Evolutionary conservation across 2,113 vertebrate species (phyloP), one percentile per base, ranked within the genome.

Genomic region (Nannobrachium achirus): DNA sequence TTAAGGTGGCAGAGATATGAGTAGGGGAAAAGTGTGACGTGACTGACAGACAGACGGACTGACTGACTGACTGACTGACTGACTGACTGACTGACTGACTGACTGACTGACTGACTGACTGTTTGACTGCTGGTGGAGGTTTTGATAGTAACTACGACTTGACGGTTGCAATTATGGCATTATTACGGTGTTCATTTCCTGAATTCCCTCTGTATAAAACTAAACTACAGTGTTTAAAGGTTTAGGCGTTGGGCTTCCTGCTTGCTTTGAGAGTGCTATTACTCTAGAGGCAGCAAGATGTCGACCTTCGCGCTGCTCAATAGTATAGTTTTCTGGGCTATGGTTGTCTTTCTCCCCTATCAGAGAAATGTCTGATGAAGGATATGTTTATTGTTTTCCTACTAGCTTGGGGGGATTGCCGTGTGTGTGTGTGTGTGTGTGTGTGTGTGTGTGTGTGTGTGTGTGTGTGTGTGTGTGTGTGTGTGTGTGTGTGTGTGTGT

Each of bases 341-440:
- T 75, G 56, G 49, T 8, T 38, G 51, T 53, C 7, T 20, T 19
- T 33, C 25, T 33, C 6, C 25, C 25, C 19, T 25, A 20, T 71
- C 8, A 48, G 33, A 33, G 0, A 40, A 13, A n/a, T 19, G 2
- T 19, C 13, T 44, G 19, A 0, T 14, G 44, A 45, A 1, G 46
- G 44, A 48, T 6, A 62, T 53, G 41, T 51, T 10, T 64, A 55
- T 59, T 13, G 4, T 16, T 49, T 59, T 0, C 57, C 16, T 18
- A 42, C 44, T 33, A 9, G 41, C 53, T 18, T 4, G 52, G 71
- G 11, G 10, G 45, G 10, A 33, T 33, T 33, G 25, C 25, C 25
- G 25, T 53, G 41, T 4, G 18, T 38, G n/a, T 15, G 18, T 39
- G 52, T 38, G 41, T 10, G 10, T 53, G 41, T 4, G 18, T 38